phyloP scores from a whole-genome alignment of 1,140 invertebrate species.

The Pseudomyrmex flavicornis region DNA sequence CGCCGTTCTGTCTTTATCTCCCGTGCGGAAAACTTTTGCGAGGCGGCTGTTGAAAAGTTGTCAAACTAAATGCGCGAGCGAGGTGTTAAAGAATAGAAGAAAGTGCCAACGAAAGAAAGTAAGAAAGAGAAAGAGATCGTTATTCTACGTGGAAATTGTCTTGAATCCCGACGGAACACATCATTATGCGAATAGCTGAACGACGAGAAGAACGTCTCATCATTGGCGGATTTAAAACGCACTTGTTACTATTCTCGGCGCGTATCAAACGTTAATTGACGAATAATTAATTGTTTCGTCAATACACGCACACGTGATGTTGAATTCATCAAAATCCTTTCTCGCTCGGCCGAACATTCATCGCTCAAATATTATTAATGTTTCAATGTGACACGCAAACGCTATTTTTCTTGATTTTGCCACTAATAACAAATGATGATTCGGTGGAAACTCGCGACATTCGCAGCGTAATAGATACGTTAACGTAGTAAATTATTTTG shows the following conservation, averaged over 20 bases:
- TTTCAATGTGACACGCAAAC: background rate
- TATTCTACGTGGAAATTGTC: constrained; percentile 35
- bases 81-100: constrained; percentile 12
- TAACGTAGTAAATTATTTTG: constrained; percentile 41
- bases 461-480: constrained; percentile 33
- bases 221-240: background rate
- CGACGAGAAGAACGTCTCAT: background rate
- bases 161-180: background rate
- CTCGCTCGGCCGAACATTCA: background rate
- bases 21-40: constrained; percentile 35
- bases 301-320: background rate
- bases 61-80: constrained; percentile 24
- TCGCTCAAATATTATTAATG: constrained; percentile 30
- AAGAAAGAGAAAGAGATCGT: constrained; percentile 6
- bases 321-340: constrained; percentile 25
- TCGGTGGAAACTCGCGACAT: background rate
- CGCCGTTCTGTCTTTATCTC: constrained; percentile 25
- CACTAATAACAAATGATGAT: constrained; percentile 41
- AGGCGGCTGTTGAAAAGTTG: constrained; percentile 30
- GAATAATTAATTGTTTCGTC: constrained; percentile 6
- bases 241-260: background rate
- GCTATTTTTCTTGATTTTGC: constrained; percentile 6
- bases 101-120: background rate
- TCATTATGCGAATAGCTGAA: constrained; percentile 27
- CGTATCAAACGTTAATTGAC: background rate